Evolutionary conservation across 2,888 invertebrate genomes (phyloP), one percentile per base, ranked within the genome.

Genomic region (Chouioia cunea): DNA sequence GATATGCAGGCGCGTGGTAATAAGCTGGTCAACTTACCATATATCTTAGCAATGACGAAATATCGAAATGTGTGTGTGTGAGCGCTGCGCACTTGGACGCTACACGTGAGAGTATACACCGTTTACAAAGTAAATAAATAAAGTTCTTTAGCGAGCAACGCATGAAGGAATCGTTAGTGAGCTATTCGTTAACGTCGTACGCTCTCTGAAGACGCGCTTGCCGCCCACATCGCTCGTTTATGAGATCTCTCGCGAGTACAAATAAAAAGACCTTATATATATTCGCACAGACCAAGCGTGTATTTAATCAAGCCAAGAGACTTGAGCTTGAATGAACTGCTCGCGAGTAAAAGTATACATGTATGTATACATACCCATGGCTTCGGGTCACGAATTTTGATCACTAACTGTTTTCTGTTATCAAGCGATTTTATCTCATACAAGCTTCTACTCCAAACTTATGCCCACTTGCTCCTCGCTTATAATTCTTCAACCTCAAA

Each of bases 1-100:
- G 14, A 59, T 47, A n/a, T n/a, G n/a, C n/a, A n/a, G n/a, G n/a
- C n/a, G n/a, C n/a, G n/a, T n/a, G n/a, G n/a, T n/a, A n/a, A n/a
- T n/a, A n/a, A n/a, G n/a, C n/a, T n/a, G n/a, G n/a, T n/a, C n/a
- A n/a, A n/a, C n/a, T n/a, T n/a, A n/a, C n/a, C n/a, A n/a, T n/a
- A n/a, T n/a, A n/a, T n/a, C n/a, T n/a, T n/a, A n/a, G n/a, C n/a
- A 59, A 59, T 58, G 48, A 59, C 23, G 48, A 59, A 59, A 59
- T 58, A 58, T 46, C 44, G 46, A 57, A 44, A 50, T 27, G 43
- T 23, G 15, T 27, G 12, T n/a, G n/a, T n/a, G n/a, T n/a, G n/a
- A n/a, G n/a, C n/a, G n/a, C n/a, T n/a, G n/a, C n/a, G n/a, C n/a
- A n/a, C n/a, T 20, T 48, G 27, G 27, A 27, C 27, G 6, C 27